phyloP scores from a whole-genome alignment of 2,797 vertebrate genomes.

The Melanogrammus aeglefinus region DNA sequence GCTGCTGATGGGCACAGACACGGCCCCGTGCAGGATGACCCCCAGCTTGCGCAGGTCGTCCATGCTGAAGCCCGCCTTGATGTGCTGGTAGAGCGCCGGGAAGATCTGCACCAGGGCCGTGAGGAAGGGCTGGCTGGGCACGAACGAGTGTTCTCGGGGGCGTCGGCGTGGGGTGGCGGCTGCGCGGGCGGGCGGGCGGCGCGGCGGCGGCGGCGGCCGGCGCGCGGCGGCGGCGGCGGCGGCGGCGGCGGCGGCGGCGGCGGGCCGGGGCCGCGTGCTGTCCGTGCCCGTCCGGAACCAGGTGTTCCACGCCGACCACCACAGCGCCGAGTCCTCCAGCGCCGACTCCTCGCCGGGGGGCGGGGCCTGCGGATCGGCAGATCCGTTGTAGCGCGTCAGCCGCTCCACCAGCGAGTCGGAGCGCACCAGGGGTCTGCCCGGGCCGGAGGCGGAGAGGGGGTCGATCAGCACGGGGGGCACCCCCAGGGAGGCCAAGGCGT shows the following conservation, averaged over 20 bases:
- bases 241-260: constrained; percentile 35
- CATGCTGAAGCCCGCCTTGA: constrained; percentile 95
- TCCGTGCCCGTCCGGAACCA: constrained; percentile 97
- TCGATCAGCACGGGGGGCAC: constrained; percentile 87
- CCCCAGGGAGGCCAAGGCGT: constrained; percentile 85
- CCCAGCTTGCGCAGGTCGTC: constrained; percentile 93
- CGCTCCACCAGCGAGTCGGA: constrained; percentile 92
- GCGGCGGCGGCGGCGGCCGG: too few relatives aligned
- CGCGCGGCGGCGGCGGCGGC: too few relatives aligned
- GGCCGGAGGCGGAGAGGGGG: constrained; percentile 80
- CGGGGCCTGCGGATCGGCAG: constrained; percentile 72
- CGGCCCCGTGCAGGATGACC: constrained; percentile 90
- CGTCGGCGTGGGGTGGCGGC: too few relatives aligned
- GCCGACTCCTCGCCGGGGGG: constrained; percentile 80
- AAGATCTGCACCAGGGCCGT: constrained; percentile 97
- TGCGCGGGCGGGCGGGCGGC: constrained; percentile 28
- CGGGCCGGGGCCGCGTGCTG: constrained; percentile 86
- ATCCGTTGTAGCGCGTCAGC: constrained; percentile 81
- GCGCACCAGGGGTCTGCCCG: constrained; percentile 85
- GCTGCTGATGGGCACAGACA: constrained; percentile 97
- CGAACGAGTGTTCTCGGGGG: constrained; percentile 86
- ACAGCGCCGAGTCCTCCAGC: constrained; percentile 89
- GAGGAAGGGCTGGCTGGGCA: constrained; percentile 98
- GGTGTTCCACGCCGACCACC: constrained; percentile 99
- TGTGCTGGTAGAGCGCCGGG: constrained; percentile 96